These are phyloP conservation scores for Prolemur simus DNA, from an alignment of 2,113 vertebrate genomes.

Conservation along the genomic window DNA sequence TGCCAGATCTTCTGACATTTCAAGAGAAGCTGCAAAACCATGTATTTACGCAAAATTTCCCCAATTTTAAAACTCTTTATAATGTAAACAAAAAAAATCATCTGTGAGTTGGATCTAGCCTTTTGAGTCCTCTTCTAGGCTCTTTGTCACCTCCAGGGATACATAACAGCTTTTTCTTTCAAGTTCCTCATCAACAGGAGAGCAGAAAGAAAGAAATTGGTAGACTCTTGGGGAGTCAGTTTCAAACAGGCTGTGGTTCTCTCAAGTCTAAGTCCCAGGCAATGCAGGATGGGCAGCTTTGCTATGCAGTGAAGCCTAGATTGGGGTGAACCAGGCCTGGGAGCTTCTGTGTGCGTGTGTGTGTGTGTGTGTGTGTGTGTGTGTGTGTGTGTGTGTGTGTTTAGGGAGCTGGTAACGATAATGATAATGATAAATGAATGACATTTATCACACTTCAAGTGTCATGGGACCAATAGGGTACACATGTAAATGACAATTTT, in stretches of 20 bases:
- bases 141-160: neutral
- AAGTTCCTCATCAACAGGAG: neutral
- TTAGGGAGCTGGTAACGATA: neutral
- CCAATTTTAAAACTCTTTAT: neutral
- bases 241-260: neutral
- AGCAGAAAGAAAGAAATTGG: neutral
- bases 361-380: neutral
- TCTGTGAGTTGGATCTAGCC: neutral
- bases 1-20: neutral
- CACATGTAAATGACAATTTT: neutral
- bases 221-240: neutral
- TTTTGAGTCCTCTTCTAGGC: neutral
- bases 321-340: neutral
- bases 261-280: neutral
- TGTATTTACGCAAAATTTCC: neutral
- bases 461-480: neutral
- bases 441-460: constrained; percentile 14
- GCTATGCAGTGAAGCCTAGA: neutral
- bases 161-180: neutral
- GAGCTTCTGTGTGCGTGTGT: neutral
- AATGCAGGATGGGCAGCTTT: neutral
- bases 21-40: neutral
- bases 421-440: neutral
- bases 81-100: neutral
- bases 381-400: neutral